phyloP scores from a whole-genome alignment of 2,113 vertebrate species.

The Pedetes capensis region DNA sequence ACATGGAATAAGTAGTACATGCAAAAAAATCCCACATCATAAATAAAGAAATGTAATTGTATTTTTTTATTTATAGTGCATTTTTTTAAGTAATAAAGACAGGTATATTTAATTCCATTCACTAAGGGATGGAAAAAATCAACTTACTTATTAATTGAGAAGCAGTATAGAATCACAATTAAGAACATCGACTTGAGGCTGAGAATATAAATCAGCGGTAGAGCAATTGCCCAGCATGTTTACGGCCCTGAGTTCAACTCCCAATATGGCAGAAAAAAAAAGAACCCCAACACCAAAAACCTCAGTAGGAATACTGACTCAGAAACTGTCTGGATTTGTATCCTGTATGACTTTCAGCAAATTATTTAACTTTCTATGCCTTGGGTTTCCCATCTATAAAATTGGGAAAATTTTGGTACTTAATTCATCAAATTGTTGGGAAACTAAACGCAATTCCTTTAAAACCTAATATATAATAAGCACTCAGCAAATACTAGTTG shows the following conservation, averaged over 20 bases:
- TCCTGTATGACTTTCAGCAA: background rate
- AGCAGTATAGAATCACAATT: background rate
- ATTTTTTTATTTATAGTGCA: too few relatives aligned
- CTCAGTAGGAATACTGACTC: background rate
- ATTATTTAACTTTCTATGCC: background rate
- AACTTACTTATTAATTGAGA: background rate
- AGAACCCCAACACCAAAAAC: too few relatives aligned
- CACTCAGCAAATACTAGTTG: background rate
- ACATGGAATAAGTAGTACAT: background rate
- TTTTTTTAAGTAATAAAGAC: background rate
- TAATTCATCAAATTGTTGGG: background rate
- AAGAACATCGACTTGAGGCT: background rate
- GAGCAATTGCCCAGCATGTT: too few relatives aligned
- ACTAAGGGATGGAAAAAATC: too few relatives aligned
- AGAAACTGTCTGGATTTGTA: background rate
- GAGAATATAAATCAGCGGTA: background rate
- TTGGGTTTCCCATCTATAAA: background rate
- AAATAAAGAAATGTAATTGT: background rate
- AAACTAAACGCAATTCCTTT: background rate
- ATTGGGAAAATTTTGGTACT: background rate
- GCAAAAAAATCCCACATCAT: background rate
- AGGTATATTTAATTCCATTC: background rate
- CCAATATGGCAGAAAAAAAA: too few relatives aligned
- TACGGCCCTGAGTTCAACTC: too few relatives aligned
- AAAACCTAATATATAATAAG: background rate